Base-by-base conservation (phyloP, 2,888 invertebrate genomes). In the Homarus gammarus region DNA sequence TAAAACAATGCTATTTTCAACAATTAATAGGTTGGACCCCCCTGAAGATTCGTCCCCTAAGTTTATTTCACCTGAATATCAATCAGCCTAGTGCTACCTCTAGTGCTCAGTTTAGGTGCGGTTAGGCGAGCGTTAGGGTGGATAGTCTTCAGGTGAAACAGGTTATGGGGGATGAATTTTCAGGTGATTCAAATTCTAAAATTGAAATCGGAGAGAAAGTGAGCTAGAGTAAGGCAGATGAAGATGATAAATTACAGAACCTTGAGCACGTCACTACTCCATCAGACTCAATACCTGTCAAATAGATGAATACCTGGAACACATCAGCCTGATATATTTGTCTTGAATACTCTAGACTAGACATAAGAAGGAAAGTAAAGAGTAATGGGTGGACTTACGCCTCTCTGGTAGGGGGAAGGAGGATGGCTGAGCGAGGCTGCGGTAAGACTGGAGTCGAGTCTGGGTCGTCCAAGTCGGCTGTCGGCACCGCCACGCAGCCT, bases 401-500 rank as follows among this genome's bases (percentile, higher is more conserved):
- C 10, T 64, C 64, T 22, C 64, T 64, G 64, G 64, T 64, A 27
- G 64, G 64, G n/a, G 64, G 64, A 8, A 64, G 15, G 31, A 64
- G 27, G 64, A 64, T 64, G 64, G 27, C 64, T 10, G 64, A n/a
- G 64, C 64, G 64, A 64, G 64, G 64, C 64, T 64, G 27, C 6
- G 27, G 64, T 27, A 1, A 27, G 27, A n/a, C 27, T n/a, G 27
- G 5, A 5, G 27, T 6, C 6, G 64, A n/a, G n/a, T 0, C 27
- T 1, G 61, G 22, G 15, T 2, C 22, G 3, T 12, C 22, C 56
- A 22, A 18, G 18, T 22, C 56, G 0, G 15, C 56, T 12, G 18
- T 22, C 5, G 22, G 18, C 56, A 0, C 56, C 5, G 22, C 56
- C 22, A 22, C 18, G 22, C 56, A 18, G 56, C 56, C 56, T 56